Evolutionary conservation across 2,797 vertebrate species (phyloP), one percentile per base, ranked within the genome.

Genomic region (Hylomyscus alleni): DNA sequence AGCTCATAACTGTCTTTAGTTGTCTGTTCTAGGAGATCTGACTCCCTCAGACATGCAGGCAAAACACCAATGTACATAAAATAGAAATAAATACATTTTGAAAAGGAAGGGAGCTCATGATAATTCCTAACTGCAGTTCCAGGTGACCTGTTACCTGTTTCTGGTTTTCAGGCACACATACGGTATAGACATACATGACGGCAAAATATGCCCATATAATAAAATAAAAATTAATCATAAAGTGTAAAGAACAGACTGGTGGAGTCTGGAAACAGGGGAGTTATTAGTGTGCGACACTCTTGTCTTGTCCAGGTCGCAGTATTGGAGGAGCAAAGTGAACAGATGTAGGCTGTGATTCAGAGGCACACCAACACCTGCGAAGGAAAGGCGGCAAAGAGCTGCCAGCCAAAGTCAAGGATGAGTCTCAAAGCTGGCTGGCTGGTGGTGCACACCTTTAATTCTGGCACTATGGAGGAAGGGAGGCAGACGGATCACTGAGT

Each of bases 341-440:
- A 54, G 77, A n/a, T 31, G 26, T 77, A 44, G 50, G 75, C 31
- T 54, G 14, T 17, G 52, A 34, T 20, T 80, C 50, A 54, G 50
- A 80, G 77, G 17, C 47, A 20, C 2, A 10, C 47, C 15, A 31
- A n/a, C 31, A 54, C 50, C 50, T 20, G 31, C 7, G 3, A 54
- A 34, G 0, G 17, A 34, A 19, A 11, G 47, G 29, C 8, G 0
- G 24, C 5, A 26, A 24, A 47, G 14, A 77, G 13, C 13, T 11
- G 26, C 15, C 31, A 34, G 3, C 6, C 7, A 19, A 78, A 78
- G 76, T 19, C 47, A 34, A 26, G 76, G 50, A 54, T 12, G 50
- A n/a, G 29, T 31, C 76, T 78, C 76, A 34, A 40, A 47, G 26
- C 26, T 7, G 26, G 6, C 2, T 1, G 6, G 37, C 11, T 7